A percentile compares a stretch with the other conserved stretches of the same genome.
phyloP scores from a whole-genome alignment of 2,113 vertebrate species.

The Calcarius ornatus region DNA sequence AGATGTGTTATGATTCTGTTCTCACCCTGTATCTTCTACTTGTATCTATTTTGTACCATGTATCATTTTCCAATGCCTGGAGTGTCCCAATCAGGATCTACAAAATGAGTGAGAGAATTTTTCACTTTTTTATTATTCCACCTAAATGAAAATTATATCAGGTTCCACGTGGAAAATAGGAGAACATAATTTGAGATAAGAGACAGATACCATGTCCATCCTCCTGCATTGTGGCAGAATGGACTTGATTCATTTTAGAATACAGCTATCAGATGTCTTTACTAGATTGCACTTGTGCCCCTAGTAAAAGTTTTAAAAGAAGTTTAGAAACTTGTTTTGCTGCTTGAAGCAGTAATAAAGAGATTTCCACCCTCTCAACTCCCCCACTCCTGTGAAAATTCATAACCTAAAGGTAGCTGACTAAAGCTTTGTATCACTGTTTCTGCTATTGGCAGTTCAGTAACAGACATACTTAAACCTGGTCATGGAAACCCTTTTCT shows the following conservation, averaged over 20 bases:
- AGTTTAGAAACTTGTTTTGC: background rate
- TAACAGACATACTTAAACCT: background rate
- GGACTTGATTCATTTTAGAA: background rate
- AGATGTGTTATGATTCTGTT: background rate
- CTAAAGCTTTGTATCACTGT: background rate
- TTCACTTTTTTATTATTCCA: background rate
- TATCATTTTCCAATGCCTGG: background rate
- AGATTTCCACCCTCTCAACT: background rate
- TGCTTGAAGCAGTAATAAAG: background rate
- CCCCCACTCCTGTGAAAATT: rapidly evolving
- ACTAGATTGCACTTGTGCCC: background rate
- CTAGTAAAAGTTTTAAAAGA: background rate
- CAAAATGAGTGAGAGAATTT: background rate
- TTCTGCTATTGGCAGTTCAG: background rate
- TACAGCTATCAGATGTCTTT: background rate
- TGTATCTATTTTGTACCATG: background rate
- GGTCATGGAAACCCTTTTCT: background rate
- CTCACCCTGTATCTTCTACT: background rate
- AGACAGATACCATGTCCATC: background rate
- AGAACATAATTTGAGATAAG: background rate
- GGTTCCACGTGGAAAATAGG: background rate
- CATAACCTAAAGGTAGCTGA: background rate
- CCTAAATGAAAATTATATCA: background rate
- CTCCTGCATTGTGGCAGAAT: background rate
- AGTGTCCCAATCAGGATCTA: background rate